Evolutionary conservation across 2,113 vertebrate genomes (phyloP).

Genomic region (Eira barbara): DNA sequence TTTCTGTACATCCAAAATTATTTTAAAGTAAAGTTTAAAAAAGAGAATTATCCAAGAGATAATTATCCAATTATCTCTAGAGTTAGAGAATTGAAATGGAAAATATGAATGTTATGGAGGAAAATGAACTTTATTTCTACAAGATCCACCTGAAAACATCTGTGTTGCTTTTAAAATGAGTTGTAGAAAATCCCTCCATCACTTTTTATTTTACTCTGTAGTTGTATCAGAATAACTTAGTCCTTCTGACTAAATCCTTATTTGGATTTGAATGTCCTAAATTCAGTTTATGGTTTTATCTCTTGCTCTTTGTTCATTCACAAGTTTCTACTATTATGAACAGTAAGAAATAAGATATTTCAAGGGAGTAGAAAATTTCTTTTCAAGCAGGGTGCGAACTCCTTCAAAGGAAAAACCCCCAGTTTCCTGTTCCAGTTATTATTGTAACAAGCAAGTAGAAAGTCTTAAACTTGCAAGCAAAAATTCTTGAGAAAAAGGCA

Average conservation of each 20-base stretch:
- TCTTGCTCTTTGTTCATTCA: slow-evolving; percentile 51
- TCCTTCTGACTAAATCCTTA: not conserved
- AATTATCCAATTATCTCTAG: no score
- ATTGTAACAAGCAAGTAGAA: not conserved
- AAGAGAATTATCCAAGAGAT: not conserved
- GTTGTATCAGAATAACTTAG: not conserved
- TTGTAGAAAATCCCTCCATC: not conserved
- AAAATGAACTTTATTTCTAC: not conserved
- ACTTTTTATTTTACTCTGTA: not conserved
- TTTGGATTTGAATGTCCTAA: slow-evolving; percentile 34
- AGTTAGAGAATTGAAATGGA: not conserved
- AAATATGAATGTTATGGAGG: not conserved
- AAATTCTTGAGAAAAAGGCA: not conserved
- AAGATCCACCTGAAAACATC: not conserved
- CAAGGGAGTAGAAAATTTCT: slow-evolving; percentile 41
- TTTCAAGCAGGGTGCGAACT: not conserved
- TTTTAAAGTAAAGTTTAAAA: not conserved
- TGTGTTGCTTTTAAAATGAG: not conserved
- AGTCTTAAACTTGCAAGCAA: not conserved
- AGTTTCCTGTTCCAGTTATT: not conserved
- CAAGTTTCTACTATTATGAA: slow-evolving; percentile 43
- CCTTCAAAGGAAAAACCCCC: slow-evolving; percentile 29
- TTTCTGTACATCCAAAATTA: not conserved
- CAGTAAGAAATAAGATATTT: slow-evolving; percentile 13
- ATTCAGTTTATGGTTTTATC: slow-evolving; percentile 30